phyloP scores from a whole-genome alignment of 2,113 vertebrate genomes.

The Eonycteris spelaea region DNA sequence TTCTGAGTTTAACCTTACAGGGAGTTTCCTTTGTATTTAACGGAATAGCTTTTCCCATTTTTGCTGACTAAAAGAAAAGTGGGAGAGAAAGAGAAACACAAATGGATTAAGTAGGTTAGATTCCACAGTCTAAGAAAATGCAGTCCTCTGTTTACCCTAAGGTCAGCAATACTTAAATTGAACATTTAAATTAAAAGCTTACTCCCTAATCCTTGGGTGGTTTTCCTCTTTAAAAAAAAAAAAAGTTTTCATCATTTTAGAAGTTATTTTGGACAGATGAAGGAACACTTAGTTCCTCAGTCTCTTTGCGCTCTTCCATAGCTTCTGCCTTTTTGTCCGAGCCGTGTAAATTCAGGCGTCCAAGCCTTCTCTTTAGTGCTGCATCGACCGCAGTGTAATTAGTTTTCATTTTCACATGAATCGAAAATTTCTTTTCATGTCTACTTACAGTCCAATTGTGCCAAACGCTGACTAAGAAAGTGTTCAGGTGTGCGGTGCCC shows the following conservation, averaged over 20 bases:
- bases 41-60: constrained; percentile 79
- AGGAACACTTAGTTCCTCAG: constrained; percentile 65
- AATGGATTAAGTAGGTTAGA: constrained; percentile 78
- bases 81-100: constrained; percentile 37
- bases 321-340: constrained; percentile 69
- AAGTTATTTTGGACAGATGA: constrained; percentile 69
- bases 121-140: constrained; percentile 80
- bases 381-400: constrained; percentile 72
- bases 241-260: constrained; percentile 67
- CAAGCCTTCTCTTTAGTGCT: constrained; percentile 77
- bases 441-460: constrained; percentile 87
- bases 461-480: constrained; percentile 87
- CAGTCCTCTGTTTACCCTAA: constrained; percentile 83
- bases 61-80: constrained; percentile 76
- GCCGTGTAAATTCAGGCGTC: constrained; percentile 75
- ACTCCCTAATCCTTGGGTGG: constrained; percentile 76
- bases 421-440: constrained; percentile 80
- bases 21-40: constrained; percentile 81
- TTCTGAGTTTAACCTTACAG: constrained; percentile 75
- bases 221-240: constrained; percentile 51
- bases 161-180: constrained; percentile 80
- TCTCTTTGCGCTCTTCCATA: constrained; percentile 67
- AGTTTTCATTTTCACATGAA: constrained; percentile 77
- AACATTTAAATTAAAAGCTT: constrained; percentile 80
- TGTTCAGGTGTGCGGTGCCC: constrained; percentile 82